Base-by-base conservation (phyloP, 2,113 vertebrate species). In the Chaetodon auriga region DNA sequence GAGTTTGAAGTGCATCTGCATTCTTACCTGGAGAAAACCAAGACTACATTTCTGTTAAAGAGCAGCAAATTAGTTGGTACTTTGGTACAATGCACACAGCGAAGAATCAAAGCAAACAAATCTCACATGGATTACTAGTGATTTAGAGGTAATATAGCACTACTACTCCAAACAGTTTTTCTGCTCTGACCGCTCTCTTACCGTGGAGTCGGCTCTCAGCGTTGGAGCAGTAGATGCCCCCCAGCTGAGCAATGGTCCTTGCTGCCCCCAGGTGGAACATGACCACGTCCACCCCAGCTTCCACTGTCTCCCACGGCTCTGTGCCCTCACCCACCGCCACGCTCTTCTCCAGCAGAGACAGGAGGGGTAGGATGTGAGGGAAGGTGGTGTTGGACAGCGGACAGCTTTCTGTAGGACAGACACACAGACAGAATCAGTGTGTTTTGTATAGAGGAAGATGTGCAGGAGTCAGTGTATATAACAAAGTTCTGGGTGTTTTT, bases 221-320 rank as follows among this genome's bases (percentile, higher is more conserved):
- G 0, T 99, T 99, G 89, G 96, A 96, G 80, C 93, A 92, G 92
- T 97, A 99, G 54, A 97, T 95, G 6, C 96, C 96, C 0, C 97
- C 97, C 0, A 98, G 96, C 80, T 97, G 96, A 0, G 98, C 97
- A 53, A 97, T 95, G 2, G 92, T 96, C 76, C 98, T 96, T 0
- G 97, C 97, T 0, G 97, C 96, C 72, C 96, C 97, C 73, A 99
- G 93, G 92, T 99, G 98, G 51, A 96, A 96, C 96, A 99, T 96
- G 68, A 99, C 95, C 74, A 96, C 96, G 66, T 98, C 97, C 91
- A 99, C 95, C 0, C 97, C 95, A 0, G 80, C 95, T 51, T 99
- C 97, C 0, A 90, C 88, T 73, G 91, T 94, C 76, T 98, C 97
- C 98, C 97, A 98, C 4, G 96, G 95, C 93, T 99, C 97, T 0